Percentiles rank a stretch among this genome's conserved stretches.
These are phyloP conservation scores for Anthoscopus minutus DNA, from an alignment of 2,113 vertebrate species.

Conservation along the genomic window DNA sequence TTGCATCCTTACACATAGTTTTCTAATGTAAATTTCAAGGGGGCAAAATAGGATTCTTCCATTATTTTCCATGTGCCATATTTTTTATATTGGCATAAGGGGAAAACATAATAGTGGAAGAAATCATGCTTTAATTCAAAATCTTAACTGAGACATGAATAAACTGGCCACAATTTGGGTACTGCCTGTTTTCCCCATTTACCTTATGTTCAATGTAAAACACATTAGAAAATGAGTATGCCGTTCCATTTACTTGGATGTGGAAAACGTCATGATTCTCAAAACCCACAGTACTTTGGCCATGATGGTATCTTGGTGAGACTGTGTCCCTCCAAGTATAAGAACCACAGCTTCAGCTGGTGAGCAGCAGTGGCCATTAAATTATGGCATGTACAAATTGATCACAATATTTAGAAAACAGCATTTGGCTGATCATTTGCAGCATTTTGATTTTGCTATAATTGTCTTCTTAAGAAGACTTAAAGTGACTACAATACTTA, in stretches of 20 bases:
- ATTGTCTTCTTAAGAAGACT: neutral
- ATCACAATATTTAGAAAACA: neutral
- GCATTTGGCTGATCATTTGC: neutral
- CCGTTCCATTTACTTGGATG: neutral
- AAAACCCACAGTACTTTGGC: neutral
- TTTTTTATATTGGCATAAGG: neutral
- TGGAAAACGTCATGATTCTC: neutral
- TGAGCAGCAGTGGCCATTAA: neutral
- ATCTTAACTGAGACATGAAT: neutral
- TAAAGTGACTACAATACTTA: rapidly evolving
- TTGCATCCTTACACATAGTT: neutral
- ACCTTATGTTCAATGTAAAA: neutral
- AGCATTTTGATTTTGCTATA: neutral
- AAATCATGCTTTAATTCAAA: neutral
- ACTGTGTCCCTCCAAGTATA: neutral
- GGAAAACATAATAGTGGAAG: neutral
- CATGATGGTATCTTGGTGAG: neutral
- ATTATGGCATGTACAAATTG: neutral
- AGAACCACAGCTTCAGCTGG: neutral
- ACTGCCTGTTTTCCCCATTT: neutral
- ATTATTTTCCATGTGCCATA: neutral
- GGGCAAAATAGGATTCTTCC: neutral
- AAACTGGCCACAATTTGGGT: neutral
- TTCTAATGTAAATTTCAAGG: neutral
- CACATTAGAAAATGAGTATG: neutral